Evolutionary conservation across 1,140 invertebrate genomes (phyloP), one percentile per base, ranked within the genome.

Genomic region (Megalopta genalis): DNA sequence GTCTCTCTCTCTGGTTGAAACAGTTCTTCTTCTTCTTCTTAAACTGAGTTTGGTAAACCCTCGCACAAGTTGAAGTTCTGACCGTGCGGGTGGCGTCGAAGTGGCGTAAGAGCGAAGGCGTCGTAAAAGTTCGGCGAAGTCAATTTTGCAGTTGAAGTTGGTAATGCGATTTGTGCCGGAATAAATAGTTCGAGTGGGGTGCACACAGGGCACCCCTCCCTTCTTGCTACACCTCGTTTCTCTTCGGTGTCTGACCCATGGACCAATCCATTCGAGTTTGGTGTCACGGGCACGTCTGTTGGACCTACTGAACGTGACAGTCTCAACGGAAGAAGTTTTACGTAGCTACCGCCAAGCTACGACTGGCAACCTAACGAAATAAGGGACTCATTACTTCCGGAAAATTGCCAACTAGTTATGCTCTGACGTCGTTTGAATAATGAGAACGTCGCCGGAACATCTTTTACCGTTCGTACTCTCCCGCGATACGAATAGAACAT

Each of bases 111-210:
- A 89, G 80, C 77, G 84, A 85, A 88, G 88, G 90, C 89, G 89
- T 88, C 91, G 90, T 92, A 92, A 93, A 93, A 93, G 91, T 93
- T 92, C 89, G 89, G 57, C 86, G 86, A 92, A 93, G 92, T 93
- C 92, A 92, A 93, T 93, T 93, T 92, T 92, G 92, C 91, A 92
- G 91, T 91, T 91, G 87, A 89, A 92, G 91, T 93, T 93, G 91
- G 91, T 93, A 93, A 92, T 92, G 90, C 92, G 91, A 93, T 92
- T 93, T 92, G 91, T 91, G 91, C 89, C 88, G 90, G 90, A 92
- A 93, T 92, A 92, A 92, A 92, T 93, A 93, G 91, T 92, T 90
- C 82, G 85, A 86, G 84, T 76, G 76, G 76, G 79, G 74, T 72
- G 80, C 75, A 72, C 73, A 69, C 71, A 27, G 69, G 52, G 60